phyloP scores from a whole-genome alignment of 2,797 vertebrate species.

The Pseudochirops corinnae region DNA sequence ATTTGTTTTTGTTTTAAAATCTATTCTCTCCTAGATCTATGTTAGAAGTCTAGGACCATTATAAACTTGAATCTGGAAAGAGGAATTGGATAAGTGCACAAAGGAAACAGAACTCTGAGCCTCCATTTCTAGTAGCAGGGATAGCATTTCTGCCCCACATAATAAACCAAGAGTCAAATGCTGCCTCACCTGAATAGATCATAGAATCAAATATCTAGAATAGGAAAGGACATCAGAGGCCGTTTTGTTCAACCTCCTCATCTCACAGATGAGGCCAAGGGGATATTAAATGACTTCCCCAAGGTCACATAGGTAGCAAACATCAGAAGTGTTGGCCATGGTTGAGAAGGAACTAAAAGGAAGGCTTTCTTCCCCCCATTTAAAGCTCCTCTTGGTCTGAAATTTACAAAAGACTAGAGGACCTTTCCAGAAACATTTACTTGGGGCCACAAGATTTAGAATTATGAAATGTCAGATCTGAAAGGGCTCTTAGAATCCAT shows the following conservation, averaged over 20 bases:
- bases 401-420: background rate
- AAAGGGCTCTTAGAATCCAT: background rate
- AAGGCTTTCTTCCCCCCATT: background rate
- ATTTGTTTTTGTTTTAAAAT: background rate
- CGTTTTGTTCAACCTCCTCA: background rate
- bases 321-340: background rate
- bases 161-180: background rate
- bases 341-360: background rate
- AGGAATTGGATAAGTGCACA: background rate
- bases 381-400: background rate
- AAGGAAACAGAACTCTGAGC: background rate
- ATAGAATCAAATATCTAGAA: background rate
- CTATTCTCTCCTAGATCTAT: background rate
- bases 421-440: background rate
- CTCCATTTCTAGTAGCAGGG: background rate
- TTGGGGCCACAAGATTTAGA: background rate
- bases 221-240: background rate
- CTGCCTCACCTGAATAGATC: background rate
- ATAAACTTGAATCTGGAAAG: background rate
- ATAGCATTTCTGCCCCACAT: background rate
- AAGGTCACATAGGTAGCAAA: background rate
- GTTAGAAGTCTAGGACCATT: background rate
- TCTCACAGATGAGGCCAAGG: background rate
- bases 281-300: background rate
- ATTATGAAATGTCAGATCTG: background rate